phyloP scores from a whole-genome alignment of 1,140 invertebrate genomes.

The Lepidotrigona ventralis region DNA sequence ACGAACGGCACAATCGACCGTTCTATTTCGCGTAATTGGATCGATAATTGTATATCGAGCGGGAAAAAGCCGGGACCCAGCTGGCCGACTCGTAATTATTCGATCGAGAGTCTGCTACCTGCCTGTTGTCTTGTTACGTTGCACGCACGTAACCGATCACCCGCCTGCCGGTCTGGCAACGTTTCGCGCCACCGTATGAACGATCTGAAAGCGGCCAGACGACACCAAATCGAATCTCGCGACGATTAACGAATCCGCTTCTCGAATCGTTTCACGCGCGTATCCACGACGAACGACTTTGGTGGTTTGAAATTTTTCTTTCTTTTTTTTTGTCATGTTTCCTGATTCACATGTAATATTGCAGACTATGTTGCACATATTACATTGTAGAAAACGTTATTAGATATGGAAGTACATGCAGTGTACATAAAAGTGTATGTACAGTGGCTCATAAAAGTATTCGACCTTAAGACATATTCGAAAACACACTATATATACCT shows the following conservation, averaged over 20 bases:
- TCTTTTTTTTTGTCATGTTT: too few species aligned
- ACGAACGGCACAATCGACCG: constrained; percentile 35
- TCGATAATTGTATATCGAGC: constrained; percentile 48
- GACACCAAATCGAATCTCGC: constrained; percentile 18
- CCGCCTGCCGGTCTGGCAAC: not conserved
- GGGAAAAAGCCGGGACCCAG: constrained; percentile 37
- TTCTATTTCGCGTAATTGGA: constrained; percentile 47
- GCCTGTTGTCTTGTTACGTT: constrained; percentile 22
- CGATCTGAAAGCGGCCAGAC: too few species aligned
- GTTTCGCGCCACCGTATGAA: not conserved
- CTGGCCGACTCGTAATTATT: constrained; percentile 36
- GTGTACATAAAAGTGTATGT: too few species aligned
- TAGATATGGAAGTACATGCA: too few species aligned
- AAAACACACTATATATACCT: too few species aligned
- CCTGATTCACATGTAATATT: too few species aligned
- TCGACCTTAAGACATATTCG: too few species aligned
- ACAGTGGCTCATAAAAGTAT: too few species aligned
- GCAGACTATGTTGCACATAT: too few species aligned
- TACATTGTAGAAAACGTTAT: too few species aligned
- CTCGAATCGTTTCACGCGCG: not conserved
- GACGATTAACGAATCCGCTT: not conserved
- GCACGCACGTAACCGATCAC: not conserved
- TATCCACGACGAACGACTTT: too few species aligned
- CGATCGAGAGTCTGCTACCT: constrained; percentile 7
- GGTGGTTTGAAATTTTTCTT: too few species aligned